phyloP scores from a whole-genome alignment of 2,113 vertebrate genomes.

The Helogale parvula region DNA sequence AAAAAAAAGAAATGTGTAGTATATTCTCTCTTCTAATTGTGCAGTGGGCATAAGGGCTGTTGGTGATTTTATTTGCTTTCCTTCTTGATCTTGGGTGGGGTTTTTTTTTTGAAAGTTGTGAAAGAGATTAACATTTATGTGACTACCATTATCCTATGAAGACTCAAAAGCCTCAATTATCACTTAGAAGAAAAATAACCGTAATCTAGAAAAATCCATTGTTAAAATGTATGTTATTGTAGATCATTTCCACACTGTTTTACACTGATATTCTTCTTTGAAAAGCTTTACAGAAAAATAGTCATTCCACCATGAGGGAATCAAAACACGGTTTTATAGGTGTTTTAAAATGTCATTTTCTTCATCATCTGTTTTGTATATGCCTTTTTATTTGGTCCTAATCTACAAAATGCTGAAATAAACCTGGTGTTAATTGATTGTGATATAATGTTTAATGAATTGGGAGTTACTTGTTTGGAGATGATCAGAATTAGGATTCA shows the following conservation, averaged over 20 bases:
- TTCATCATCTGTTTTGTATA: neutral
- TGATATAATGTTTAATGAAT: neutral
- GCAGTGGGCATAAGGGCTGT: neutral
- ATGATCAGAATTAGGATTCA: neutral
- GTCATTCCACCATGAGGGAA: neutral
- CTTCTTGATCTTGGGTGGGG: neutral
- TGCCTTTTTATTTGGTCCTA: neutral
- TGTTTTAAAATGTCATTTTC: conserved; percentile 29
- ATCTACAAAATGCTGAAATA: conserved; percentile 17
- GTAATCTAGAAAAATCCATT: neutral
- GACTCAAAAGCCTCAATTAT: neutral
- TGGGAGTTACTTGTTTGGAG: neutral
- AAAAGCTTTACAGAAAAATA: neutral
- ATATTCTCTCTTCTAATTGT: neutral
- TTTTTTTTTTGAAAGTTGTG: neutral
- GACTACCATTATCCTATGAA: neutral
- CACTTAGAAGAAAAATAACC: neutral
- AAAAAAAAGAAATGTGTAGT: neutral
- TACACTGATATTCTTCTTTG: neutral
- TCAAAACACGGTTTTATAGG: neutral
- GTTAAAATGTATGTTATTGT: neutral
- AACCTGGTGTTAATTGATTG: neutral
- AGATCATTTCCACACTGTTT: neutral
- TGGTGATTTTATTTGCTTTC: neutral
- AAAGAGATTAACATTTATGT: neutral